These are phyloP conservation scores for Drosophila borealis DNA, from an alignment of 2,888 invertebrate species.

Conservation along the genomic window DNA sequence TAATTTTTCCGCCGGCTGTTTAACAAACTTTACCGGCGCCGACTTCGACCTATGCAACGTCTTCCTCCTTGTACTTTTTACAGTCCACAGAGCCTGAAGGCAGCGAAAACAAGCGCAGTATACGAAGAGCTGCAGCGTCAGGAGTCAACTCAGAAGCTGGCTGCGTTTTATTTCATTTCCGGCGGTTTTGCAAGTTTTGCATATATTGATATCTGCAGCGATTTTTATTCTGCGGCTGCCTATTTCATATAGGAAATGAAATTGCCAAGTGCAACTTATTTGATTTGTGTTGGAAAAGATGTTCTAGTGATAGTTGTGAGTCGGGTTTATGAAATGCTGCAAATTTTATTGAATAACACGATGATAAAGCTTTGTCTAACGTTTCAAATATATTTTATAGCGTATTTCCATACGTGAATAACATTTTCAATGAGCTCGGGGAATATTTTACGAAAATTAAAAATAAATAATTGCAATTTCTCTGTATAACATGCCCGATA, in stretches of 20 bases:
- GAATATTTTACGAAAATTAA: no score
- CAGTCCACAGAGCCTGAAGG: conserved; percentile 28
- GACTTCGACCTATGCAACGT: conserved; percentile 11
- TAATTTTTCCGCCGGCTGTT: conserved; percentile 64
- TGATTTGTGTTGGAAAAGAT: conserved; percentile 39
- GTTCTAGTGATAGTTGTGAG: background rate
- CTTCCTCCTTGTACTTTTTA: conserved; percentile 21
- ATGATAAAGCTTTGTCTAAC: no score
- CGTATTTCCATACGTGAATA: no score
- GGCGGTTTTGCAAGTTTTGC: conserved; percentile 25
- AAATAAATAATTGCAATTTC: background rate
- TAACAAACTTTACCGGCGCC: conserved; percentile 55
- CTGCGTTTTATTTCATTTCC: conserved; percentile 57
- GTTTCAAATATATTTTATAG: no score
- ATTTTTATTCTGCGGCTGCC: conserved; percentile 15
- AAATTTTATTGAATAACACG: background rate
- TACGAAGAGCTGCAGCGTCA: background rate
- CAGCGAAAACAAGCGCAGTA: conserved; percentile 28
- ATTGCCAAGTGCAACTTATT: conserved; percentile 44
- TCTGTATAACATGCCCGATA: no score
- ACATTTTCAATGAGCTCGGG: no score
- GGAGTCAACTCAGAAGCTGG: conserved; percentile 8
- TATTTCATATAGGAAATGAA: conserved; percentile 35
- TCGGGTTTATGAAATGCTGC: background rate
- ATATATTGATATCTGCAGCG: conserved; percentile 32